A percentile compares a stretch with the other conserved stretches of the same genome.
These are phyloP conservation scores for Hetaerina titia DNA, from an alignment of 2,888 invertebrate species.

Conservation along the genomic window DNA sequence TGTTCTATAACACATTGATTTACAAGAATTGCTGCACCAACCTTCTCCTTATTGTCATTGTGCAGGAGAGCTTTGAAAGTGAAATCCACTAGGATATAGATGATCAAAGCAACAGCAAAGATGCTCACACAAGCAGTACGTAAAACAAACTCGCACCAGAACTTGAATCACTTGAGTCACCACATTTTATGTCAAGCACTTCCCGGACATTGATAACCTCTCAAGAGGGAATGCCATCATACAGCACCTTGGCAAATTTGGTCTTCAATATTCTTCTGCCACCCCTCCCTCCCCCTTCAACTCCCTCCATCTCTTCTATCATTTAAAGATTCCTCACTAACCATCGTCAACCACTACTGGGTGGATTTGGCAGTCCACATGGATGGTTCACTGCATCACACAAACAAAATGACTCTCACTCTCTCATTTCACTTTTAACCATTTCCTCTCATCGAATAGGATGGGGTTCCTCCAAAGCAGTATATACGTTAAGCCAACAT, in stretches of 20 bases:
- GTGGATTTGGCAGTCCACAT: background rate
- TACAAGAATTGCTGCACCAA: constrained; percentile 55
- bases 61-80: constrained; percentile 58
- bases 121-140: constrained; percentile 60
- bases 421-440: background rate
- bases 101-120: constrained; percentile 66
- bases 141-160: constrained; percentile 64
- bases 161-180: constrained; percentile 48
- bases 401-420: background rate
- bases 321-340: constrained; percentile 18
- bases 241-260: background rate
- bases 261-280: background rate
- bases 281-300: background rate
- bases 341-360: background rate
- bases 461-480: constrained; percentile 43
- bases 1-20: constrained; percentile 35
- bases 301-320: background rate
- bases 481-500: constrained; percentile 54
- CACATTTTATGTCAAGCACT: constrained; percentile 28
- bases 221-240: background rate
- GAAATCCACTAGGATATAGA: constrained; percentile 66
- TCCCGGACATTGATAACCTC: background rate
- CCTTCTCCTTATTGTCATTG: constrained; percentile 61
- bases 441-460: constrained; percentile 28
- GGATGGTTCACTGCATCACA: constrained; percentile 9